Base-by-base conservation (phyloP, 2,113 vertebrate genomes). In the Engraulis encrasicolus region DNA sequence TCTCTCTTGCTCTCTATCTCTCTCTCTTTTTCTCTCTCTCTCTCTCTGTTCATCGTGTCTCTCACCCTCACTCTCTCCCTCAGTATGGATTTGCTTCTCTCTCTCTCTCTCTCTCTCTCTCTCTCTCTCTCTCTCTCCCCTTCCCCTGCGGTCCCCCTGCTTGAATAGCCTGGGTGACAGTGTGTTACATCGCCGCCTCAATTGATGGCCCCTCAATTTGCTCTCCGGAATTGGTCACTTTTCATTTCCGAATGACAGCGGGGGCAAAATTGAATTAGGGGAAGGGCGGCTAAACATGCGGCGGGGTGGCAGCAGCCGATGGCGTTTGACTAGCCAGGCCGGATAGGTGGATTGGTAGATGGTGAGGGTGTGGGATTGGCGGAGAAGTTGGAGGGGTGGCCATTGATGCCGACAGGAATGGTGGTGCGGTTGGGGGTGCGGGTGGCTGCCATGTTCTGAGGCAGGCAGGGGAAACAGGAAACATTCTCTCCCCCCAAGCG, bases 181-280 rank as follows among this genome's bases (percentile, higher is more conserved):
- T 88, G 89, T 19, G 38, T 52, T 54, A 81, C 82, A 3, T 27
- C 36, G 58, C 87, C 66, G 15, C 74, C 66, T 86, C 87, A 93
- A 93, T 91, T 92, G 91, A 94, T 93, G 90, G 89, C 83, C 54
- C 88, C 84, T 91, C 91, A 92, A 91, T 93, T 93, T 93, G 89
- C 87, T 89, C 74, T 20, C 71, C 58, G 78, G 89, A 93, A 92
- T 93, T 92, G 91, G 90, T 90, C 90, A 87, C 87, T 87, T 92
- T 92, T 61, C 80, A 85, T 91, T 91, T 86, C 86, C 40, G 89
- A 90, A 88, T 89, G 87, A 87, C 81, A 87, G 74, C 79, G 14
- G n/a, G 85, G 85, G 85, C 19, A 54, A 83, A 89, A 82, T 86
- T 83, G 88, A 92, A 91, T 90, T 86, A 89, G 85, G 88, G 86